Evolutionary conservation across 2,888 invertebrate species (phyloP).

Genomic region (Tipula vernalis): DNA sequence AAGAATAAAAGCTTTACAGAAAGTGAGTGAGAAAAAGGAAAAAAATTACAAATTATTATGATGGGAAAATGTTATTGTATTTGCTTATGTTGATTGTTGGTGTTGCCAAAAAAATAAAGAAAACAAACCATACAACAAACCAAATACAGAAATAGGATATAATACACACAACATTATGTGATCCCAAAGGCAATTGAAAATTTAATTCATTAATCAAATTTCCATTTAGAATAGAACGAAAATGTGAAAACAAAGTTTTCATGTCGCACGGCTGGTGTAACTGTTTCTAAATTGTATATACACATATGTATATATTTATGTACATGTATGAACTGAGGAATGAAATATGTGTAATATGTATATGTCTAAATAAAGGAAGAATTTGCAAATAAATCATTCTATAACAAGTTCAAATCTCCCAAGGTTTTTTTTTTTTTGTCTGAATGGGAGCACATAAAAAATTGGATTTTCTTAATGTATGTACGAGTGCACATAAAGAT

Average conservation of each 20-base stretch:
- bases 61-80: not conserved
- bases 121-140: not conserved
- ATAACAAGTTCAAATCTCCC: not conserved
- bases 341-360: not conserved
- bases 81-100: not conserved
- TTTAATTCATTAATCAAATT: not conserved
- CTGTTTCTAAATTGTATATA: not conserved
- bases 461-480: not conserved
- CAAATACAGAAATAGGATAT: not conserved
- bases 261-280: not conserved
- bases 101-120: not conserved
- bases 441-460: not conserved
- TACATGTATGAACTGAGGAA: not conserved
- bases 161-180: not conserved
- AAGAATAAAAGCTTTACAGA: not conserved
- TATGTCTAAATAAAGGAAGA: not conserved
- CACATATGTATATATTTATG: not conserved
- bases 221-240: not conserved
- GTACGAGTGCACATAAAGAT: not conserved
- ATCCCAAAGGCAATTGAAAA: conserved; percentile 4
- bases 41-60: not conserved
- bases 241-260: not conserved
- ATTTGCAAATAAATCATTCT: not conserved
- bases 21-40: not conserved
- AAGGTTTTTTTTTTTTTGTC: not conserved